Evolutionary conservation across 2,113 vertebrate genomes (phyloP), one percentile per base, ranked within the genome.

Genomic region (Nicator chloris): DNA sequence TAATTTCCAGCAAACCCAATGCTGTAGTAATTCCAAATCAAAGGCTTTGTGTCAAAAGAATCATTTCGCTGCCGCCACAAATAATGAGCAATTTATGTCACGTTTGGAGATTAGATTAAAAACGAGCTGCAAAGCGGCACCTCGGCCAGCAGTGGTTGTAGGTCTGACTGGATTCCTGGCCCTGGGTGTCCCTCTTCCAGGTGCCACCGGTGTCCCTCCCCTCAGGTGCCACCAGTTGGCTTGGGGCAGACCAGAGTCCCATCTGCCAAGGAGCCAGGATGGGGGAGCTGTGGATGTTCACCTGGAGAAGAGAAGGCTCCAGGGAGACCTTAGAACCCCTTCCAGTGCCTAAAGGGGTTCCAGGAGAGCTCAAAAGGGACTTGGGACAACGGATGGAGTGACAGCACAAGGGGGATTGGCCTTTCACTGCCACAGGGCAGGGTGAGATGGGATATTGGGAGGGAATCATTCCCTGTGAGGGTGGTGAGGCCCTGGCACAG

Each of bases 81-180:
- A 92, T 69, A 72, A 88, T 16, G 82, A 69, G 63, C 51, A 49
- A 37, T 49, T 85, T 69, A 10, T 39, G 66, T 6, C 45, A 70
- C 6, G 1, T 28, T 93, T 77, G 45, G 75, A 65, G 90, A 60
- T 30, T 8, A 27, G 56, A 63, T 78, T 60, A 42, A 49, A 75
- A 76, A 31, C 0, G 4, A 80, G 8, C 54, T 6, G 11, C n/a
- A 40, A 10, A 33, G 27, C 0, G 0, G 39, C 51, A 14, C 33
- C 47, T 77, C 2, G 2, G 6, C 51, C 11, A 0, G 6, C 3
- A 0, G 40, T 0, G 4, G 1, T 3, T 15, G 69, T 6, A 22
- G 47, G 64, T 35, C 1, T 1, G 61, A 11, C 39, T 54, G 71
- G 13, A 4, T 7, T 54, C 24, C 72, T 31, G 54, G 21, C 20